These are phyloP conservation scores for Palaemon carinicauda DNA, from an alignment of 1,140 invertebrate species.

Conservation along the genomic window DNA sequence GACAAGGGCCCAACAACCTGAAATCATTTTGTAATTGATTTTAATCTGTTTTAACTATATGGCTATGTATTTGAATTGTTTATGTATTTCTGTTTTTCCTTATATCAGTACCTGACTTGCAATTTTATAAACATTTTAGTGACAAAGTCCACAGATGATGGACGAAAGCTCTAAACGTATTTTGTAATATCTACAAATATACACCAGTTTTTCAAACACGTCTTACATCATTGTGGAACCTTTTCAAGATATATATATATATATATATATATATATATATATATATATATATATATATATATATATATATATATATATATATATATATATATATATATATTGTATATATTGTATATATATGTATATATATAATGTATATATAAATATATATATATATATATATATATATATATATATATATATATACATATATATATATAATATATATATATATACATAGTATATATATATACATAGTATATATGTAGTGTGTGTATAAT, in stretches of 20 bases:
- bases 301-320: slow-evolving; percentile 8
- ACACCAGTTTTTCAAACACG: too few species aligned
- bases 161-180: too few species aligned
- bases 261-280: neutral
- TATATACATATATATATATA: neutral
- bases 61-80: too few species aligned
- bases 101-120: too few species aligned
- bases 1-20: too few species aligned
- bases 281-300: neutral
- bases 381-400: neutral
- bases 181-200: too few species aligned
- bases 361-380: neutral
- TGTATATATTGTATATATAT: neutral
- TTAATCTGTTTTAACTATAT: too few species aligned
- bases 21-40: too few species aligned
- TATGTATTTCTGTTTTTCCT: too few species aligned
- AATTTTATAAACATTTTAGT: too few species aligned
- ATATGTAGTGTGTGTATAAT: neutral
- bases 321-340: neutral
- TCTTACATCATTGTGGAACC: too few species aligned
- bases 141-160: too few species aligned
- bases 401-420: neutral
- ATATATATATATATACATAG: neutral
- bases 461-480: neutral
- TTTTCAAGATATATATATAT: neutral